Base-by-base conservation (phyloP, 2,113 vertebrate genomes). In the Clarias batrachus region DNA sequence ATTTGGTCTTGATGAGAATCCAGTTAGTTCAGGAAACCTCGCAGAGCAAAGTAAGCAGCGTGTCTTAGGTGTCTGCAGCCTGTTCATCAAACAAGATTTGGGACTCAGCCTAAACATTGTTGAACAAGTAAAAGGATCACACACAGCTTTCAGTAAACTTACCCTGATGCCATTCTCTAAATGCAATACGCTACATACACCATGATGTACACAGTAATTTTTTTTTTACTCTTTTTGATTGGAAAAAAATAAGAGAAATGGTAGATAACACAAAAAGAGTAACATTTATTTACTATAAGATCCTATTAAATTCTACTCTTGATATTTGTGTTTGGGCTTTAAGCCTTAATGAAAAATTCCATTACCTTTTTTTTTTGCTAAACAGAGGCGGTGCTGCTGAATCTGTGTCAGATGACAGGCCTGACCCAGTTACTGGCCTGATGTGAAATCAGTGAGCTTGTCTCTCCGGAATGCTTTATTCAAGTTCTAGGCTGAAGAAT, bases 341-440 rank as follows among this genome's bases (percentile, higher is more conserved):
- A 70, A 54, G 56, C 57, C 14, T 80, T 95, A 85, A 83, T 92
- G 85, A 87, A 91, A 91, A 89, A 41, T 10, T 41, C 10, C 8
- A 37, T 8, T 23, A 8, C 14, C 30, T 19, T 89, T 92, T 88
- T 60, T 27, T 80, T 57, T 92, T 57, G 83, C 52, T 56, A 83
- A 83, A 89, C 54, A 33, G 4, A 84, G 79, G 12, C 48, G 13
- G 57, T 52, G 54, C 60, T 57, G 30, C 68, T 73, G 56, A 86
- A 88, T 60, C 23, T 59, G 41, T 86, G 87, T 85, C 82, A 86
- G 81, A 84, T 60, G 73, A n/a, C 70, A 27, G 30, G 25, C 30
- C 17, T 84, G 89, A 84, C 87, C 89, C 74, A 86, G 30, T 88
- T 90, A 54, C 74, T 79, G 65, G 77, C 57, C 37, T 52, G 71